Conservation (phyloP, 2,113 vertebrate genomes). For the Brienomyrus longianalis region DNA sequence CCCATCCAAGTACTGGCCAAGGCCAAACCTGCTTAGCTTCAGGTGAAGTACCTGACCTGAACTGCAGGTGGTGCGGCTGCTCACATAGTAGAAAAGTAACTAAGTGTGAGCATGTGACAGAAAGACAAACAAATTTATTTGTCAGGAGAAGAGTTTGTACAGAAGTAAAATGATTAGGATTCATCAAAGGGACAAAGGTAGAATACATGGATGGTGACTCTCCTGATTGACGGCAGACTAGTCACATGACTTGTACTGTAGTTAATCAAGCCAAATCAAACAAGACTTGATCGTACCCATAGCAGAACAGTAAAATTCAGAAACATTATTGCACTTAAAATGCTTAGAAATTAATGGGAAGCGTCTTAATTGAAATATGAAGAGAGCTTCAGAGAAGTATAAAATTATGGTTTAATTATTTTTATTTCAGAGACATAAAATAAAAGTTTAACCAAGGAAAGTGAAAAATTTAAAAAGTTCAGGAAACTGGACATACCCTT, state of each 20-base stretch:
- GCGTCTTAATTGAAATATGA: not conserved
- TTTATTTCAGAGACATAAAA: not conserved
- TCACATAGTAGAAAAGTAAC: not conserved
- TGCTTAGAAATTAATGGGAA: not conserved
- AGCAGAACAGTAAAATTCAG: not conserved
- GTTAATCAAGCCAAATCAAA: not conserved
- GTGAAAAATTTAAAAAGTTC: not conserved
- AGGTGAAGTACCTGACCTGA: not conserved
- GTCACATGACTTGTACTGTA: not conserved
- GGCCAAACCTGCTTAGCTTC: too few relatives aligned
- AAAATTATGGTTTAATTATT: not conserved
- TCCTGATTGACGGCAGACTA: not conserved
- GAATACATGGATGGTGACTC: not conserved
- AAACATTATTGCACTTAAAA: not conserved
- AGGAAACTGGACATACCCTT: not conserved
- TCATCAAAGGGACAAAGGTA: not conserved
- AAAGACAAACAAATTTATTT: not conserved
- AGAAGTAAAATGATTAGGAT: not conserved
- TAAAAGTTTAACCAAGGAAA: not conserved
- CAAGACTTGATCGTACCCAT: not conserved
- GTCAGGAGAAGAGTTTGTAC: not conserved
- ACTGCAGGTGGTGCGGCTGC: not conserved
- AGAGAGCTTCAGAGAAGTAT: not conserved
- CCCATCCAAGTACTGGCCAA: too few relatives aligned
- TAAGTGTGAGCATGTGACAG: not conserved